Base-by-base conservation (phyloP, 1,140 invertebrate species). In the Octopus sinensis region DNA sequence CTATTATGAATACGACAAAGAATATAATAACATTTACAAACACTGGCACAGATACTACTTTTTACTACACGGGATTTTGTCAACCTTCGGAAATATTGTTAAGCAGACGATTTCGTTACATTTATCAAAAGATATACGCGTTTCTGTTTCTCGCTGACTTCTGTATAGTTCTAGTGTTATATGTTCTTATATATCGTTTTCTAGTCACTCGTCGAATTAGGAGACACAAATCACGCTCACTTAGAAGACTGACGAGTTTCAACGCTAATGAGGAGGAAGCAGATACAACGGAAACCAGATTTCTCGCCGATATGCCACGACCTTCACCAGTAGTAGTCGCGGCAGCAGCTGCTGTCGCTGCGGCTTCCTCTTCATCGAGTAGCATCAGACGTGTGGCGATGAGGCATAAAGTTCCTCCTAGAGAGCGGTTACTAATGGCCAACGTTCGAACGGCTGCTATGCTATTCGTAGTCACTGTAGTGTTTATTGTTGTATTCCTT, bases 381-480 rank as follows among this genome's bases (percentile, higher is more conserved):
- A 71, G 53, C 54, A 23, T 23, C 53, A 53, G 76, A 79, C 7
- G 75, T 79, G 53, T 30, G 78, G 23, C 53, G 10, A 17, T 51
- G 43, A 52, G 43, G 62, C 17, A 53, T 68, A 76, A 62, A 56
- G 30, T 56, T 84, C 82, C 79, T 84, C 81, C 78, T 83, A 85
- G 81, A 84, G 84, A 76, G 86, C 84, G 77, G 83, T 23, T 77
- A 80, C 51, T 86, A 6, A 83, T 87, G 9, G 88, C 88, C 30
- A 89, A 90, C 80, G 87, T 90, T 9, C 86, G 87, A 81, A 89
- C 88, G 53, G 89, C 89, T 4, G 82, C 84, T 10, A 90, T 89
- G 88, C 77, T 90, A 17, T 90, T 88, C 80, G 87, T 89, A 1
- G 89, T 90, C 1, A 88, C 88, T 4, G 78, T 88, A 52, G 88